phyloP scores from a whole-genome alignment of 2,113 vertebrate genomes.

The Siniperca knerii region DNA sequence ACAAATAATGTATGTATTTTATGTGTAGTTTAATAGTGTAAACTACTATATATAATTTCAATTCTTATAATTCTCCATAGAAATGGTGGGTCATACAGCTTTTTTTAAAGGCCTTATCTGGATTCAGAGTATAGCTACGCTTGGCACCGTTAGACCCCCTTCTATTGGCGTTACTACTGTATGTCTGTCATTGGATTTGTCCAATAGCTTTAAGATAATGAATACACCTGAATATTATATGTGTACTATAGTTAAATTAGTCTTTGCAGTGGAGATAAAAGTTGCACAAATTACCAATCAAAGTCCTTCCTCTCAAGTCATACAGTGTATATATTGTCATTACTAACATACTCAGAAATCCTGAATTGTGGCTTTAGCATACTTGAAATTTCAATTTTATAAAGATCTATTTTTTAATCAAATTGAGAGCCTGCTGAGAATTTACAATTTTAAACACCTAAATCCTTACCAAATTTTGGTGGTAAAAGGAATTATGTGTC shows the following conservation, averaged over 20 bases:
- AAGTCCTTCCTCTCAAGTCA: conserved; percentile 25
- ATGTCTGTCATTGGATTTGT: conserved; percentile 33
- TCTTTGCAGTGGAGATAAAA: not conserved
- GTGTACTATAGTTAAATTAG: conserved; percentile 22
- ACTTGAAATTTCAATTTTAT: conserved; percentile 78
- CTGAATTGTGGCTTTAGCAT: conserved; percentile 67
- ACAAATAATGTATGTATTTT: conserved; percentile 65
- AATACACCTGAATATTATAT: conserved; percentile 22
- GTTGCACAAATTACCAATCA: conserved; percentile 41
- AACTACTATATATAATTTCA: conserved; percentile 52
- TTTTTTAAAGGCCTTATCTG: conserved; percentile 69
- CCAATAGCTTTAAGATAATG: conserved; percentile 34
- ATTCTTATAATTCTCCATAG: conserved; percentile 46
- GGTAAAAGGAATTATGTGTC: conserved; percentile 56
- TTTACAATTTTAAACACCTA: conserved; percentile 51
- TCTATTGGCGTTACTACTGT: conserved; percentile 3
- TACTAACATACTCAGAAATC: conserved; percentile 52
- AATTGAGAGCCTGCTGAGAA: conserved; percentile 80
- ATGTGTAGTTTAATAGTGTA: conserved; percentile 64
- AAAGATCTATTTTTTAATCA: conserved; percentile 72
- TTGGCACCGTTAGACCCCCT: not conserved
- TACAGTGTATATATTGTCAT: conserved; percentile 18
- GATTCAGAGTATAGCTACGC: conserved; percentile 45
- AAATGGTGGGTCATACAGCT: conserved; percentile 57
- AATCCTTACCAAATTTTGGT: conserved; percentile 49